Conservation (phyloP, 2,113 vertebrate genomes). For the Amblyornis subalaris region DNA sequence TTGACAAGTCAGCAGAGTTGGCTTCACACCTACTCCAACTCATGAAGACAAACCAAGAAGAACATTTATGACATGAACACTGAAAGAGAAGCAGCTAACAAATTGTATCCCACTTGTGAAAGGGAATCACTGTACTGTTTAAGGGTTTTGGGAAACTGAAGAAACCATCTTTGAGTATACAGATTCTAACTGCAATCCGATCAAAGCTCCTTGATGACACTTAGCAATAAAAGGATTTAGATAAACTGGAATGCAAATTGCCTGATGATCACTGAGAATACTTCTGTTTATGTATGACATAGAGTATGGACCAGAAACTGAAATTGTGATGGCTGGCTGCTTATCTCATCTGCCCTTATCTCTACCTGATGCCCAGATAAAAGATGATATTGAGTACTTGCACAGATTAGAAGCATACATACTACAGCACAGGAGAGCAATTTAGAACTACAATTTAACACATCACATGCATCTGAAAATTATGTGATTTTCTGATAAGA, state of each 20-base stretch:
- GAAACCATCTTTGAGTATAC: background rate
- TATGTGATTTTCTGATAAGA: background rate
- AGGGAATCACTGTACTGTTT: background rate
- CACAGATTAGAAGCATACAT: background rate
- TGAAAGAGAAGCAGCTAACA: background rate
- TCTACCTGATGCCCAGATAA: slow-evolving; percentile 25
- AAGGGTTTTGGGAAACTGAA: background rate
- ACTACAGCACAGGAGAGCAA: background rate
- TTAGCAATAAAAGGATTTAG: background rate
- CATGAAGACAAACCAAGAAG: background rate
- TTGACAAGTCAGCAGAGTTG: background rate
- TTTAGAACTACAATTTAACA: background rate
- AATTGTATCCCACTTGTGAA: background rate
- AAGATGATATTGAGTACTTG: background rate
- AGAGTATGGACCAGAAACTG: background rate
- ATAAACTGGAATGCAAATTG: background rate
- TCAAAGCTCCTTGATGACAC: background rate
- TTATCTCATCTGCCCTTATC: slow-evolving; percentile 31
- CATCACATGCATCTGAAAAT: background rate
- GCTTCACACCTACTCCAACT: background rate
- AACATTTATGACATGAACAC: background rate
- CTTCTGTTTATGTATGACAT: background rate
- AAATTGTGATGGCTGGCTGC: background rate
- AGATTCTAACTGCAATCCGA: background rate
- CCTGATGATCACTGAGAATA: background rate